These are phyloP conservation scores for Bubo scandiacus DNA, from an alignment of 2,113 vertebrate species.

Conservation along the genomic window DNA sequence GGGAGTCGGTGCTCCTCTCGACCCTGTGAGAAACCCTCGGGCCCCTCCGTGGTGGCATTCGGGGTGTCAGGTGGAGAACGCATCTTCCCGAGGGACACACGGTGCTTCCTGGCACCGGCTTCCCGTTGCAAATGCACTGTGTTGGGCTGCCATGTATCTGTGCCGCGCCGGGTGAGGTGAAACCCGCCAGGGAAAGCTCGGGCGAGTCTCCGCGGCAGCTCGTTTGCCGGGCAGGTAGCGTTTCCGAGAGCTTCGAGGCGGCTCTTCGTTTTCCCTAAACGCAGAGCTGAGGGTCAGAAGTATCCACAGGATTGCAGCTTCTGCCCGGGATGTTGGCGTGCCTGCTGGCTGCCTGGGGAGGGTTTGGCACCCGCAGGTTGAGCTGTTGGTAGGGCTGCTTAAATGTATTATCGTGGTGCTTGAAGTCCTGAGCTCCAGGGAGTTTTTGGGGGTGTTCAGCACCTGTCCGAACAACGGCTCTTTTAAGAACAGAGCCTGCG, in stretches of 20 bases:
- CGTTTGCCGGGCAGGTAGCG: accelerated
- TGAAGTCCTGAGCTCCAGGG: neutral
- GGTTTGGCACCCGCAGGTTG: neutral
- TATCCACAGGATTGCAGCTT: accelerated
- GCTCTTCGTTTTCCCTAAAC: neutral
- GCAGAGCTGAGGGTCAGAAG: neutral
- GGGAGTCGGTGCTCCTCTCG: too few species aligned
- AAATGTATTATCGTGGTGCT: accelerated
- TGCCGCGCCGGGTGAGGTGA: accelerated
- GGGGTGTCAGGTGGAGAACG: accelerated
- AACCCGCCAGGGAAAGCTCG: neutral
- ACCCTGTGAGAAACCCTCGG: accelerated
- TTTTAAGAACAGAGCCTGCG: accelerated
- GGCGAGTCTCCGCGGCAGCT: neutral
- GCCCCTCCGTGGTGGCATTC: accelerated
- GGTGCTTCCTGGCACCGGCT: too few species aligned
- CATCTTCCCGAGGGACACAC: accelerated
- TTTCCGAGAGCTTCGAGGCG: accelerated
- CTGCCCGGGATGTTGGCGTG: too few species aligned
- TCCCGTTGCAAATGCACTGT: accelerated
- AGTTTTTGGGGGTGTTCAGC: neutral
- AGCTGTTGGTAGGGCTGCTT: neutral
- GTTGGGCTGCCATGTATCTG: accelerated
- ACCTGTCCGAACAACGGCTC: accelerated
- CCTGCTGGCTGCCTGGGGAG: neutral